Percentiles rank a stretch among this genome's conserved stretches.
Conservation (phyloP, 2,888 invertebrate species). For the Lordiphosa fenestrarum region DNA sequence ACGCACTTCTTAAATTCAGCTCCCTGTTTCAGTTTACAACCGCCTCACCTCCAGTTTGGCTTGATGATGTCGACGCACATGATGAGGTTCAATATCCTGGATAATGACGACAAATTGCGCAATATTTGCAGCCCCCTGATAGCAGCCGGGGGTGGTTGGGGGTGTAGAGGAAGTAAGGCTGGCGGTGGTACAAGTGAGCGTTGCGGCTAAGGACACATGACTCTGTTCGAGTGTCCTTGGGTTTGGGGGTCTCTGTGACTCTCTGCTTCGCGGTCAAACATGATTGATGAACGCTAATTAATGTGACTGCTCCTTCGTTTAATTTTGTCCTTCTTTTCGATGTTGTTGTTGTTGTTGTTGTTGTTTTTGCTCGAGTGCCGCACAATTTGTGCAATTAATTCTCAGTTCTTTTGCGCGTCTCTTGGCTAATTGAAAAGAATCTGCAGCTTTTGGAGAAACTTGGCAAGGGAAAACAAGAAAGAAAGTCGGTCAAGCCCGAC, state of each 20-base stretch:
- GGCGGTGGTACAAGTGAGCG: not conserved
- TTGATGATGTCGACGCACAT: constrained; percentile 70
- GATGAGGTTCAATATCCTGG: constrained; percentile 74
- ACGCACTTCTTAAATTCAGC: no score
- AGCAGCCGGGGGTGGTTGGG: constrained; percentile 15
- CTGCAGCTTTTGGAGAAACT: no score
- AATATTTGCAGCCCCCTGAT: constrained; percentile 58
- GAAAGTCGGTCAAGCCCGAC: no score
- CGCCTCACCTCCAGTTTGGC: constrained; percentile 10
- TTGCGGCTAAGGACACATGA: not conserved
- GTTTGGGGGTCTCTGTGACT: constrained; percentile 1
- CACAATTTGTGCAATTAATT: constrained; percentile 63
- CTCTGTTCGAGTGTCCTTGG: constrained; percentile 35
- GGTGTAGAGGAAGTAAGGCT: no score
- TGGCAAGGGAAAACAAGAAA: no score
- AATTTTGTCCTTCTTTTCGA: no score
- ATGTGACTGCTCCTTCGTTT: constrained; percentile 42
- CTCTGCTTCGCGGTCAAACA: constrained; percentile 55
- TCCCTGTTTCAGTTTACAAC: no score
- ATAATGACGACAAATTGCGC: constrained; percentile 76
- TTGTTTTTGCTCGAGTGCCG: constrained; percentile 21
- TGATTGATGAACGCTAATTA: constrained; percentile 73
- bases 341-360: no score
- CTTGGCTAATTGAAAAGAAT: constrained; percentile 49
- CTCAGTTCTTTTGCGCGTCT: constrained; percentile 52